phyloP scores from a whole-genome alignment of 1,140 invertebrate genomes.

The Aethina tumida region DNA sequence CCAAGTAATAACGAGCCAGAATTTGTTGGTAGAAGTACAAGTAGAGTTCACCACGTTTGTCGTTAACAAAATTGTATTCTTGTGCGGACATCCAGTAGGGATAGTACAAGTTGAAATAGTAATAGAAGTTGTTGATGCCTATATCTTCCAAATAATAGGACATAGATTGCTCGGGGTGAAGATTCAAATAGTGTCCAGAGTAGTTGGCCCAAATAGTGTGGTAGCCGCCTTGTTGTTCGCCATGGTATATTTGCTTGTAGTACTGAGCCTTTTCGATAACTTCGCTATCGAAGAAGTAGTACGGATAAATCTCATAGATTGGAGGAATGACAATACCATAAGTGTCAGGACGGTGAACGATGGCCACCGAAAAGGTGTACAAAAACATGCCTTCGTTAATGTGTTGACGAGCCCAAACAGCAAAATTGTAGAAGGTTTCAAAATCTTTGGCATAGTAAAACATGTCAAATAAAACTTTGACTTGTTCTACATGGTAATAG shows the following conservation, averaged over 20 bases:
- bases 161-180: conserved; percentile 43
- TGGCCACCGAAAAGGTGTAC: conserved; percentile 48
- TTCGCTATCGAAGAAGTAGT: conserved; percentile 48
- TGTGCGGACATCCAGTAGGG: conserved; percentile 53
- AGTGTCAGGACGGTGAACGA: conserved; percentile 51
- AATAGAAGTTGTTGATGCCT: conserved; percentile 59
- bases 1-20: conserved; percentile 54
- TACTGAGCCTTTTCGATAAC: conserved; percentile 46
- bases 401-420: conserved; percentile 50
- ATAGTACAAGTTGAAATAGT: conserved; percentile 50
- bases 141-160: conserved; percentile 66
- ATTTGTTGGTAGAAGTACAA: conserved; percentile 51
- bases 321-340: conserved; percentile 49
- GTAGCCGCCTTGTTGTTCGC: conserved; percentile 33
- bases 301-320: conserved; percentile 58
- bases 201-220: conserved; percentile 43
- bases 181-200: conserved; percentile 36
- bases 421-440: conserved; percentile 46
- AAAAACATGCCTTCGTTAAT: conserved; percentile 55
- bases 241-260: conserved; percentile 39
- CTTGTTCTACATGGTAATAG: conserved; percentile 50
- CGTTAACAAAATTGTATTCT: conserved; percentile 38
- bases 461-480: conserved; percentile 52
- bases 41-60: conserved; percentile 52
- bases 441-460: conserved; percentile 59